phyloP scores from a whole-genome alignment of 2,113 vertebrate genomes.

The Coracopsis vasa region DNA sequence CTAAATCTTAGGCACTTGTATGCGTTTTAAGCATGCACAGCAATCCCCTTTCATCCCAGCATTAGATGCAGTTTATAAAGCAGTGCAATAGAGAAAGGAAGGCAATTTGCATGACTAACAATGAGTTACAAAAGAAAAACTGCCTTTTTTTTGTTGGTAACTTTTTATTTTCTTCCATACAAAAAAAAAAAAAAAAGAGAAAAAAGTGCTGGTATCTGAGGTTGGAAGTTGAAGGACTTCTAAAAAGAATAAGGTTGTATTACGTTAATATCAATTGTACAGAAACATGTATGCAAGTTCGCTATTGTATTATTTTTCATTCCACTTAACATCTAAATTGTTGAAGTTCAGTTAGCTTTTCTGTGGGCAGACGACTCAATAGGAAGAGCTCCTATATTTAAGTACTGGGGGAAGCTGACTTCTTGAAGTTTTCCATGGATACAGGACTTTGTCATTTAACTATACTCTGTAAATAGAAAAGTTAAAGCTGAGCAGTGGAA shows the following conservation, averaged over 20 bases:
- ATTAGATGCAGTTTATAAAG: neutral
- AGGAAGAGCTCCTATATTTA: neutral
- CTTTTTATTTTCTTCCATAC: neutral
- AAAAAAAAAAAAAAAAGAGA: neutral
- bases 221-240: neutral
- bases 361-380: neutral
- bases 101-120: neutral
- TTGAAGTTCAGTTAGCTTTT: neutral
- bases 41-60: neutral
- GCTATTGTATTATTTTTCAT: neutral
- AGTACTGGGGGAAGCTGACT: neutral
- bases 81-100: neutral
- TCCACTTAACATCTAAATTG: neutral
- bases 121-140: neutral
- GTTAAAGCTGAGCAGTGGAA: neutral
- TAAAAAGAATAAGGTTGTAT: neutral
- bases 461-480: neutral
- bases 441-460: neutral
- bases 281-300: neutral
- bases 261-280: neutral
- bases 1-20: neutral
- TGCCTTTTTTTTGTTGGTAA: neutral
- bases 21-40: neutral
- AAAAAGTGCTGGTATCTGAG: neutral
- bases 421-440: neutral